Evolutionary conservation across 2,797 vertebrate genomes (phyloP).

Genomic region (Chrysocyon brachyurus): DNA sequence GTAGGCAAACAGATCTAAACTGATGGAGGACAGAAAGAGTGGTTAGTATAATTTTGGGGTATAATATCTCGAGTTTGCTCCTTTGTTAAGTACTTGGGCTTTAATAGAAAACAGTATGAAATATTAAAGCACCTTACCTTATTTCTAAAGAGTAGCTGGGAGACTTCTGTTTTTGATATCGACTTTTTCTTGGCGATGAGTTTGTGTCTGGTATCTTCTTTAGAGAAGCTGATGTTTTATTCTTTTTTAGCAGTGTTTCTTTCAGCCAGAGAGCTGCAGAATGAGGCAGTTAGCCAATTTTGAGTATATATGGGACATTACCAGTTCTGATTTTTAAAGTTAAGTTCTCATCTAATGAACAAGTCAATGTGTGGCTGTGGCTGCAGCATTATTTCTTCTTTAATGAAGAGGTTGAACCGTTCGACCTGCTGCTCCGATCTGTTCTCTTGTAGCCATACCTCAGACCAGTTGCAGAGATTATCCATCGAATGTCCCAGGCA

Average conservation of each 20-base stretch:
- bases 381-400: slow-evolving; percentile 98
- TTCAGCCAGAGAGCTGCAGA: slow-evolving; percentile 88
- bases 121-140: slow-evolving; percentile 82
- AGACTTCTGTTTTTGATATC: slow-evolving; percentile 61
- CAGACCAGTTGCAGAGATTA: slow-evolving; percentile 97
- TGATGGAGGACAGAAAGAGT: slow-evolving; percentile 81
- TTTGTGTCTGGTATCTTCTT: slow-evolving; percentile 76
- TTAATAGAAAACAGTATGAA: slow-evolving; percentile 77
- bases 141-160: slow-evolving; percentile 42
- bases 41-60: slow-evolving; percentile 83
- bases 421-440: slow-evolving; percentile 98
- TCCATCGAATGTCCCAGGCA: slow-evolving; percentile 94
- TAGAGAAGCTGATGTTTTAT: slow-evolving; percentile 75
- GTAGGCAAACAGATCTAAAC: slow-evolving; percentile 83
- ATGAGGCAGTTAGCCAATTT: slow-evolving; percentile 89
- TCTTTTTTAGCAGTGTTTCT: slow-evolving; percentile 85
- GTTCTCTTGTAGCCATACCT: slow-evolving; percentile 96
- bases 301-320: slow-evolving; percentile 87
- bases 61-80: slow-evolving; percentile 78
- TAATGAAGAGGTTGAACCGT: slow-evolving; percentile 99
- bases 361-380: slow-evolving; percentile 99
- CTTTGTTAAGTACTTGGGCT: slow-evolving; percentile 79
- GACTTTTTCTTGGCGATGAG: slow-evolving; percentile 79
- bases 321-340: slow-evolving; percentile 88
- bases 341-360: slow-evolving; percentile 92